These are phyloP conservation scores for Drosophila kohkoa DNA, from an alignment of 1,140 invertebrate species.

Conservation along the genomic window DNA sequence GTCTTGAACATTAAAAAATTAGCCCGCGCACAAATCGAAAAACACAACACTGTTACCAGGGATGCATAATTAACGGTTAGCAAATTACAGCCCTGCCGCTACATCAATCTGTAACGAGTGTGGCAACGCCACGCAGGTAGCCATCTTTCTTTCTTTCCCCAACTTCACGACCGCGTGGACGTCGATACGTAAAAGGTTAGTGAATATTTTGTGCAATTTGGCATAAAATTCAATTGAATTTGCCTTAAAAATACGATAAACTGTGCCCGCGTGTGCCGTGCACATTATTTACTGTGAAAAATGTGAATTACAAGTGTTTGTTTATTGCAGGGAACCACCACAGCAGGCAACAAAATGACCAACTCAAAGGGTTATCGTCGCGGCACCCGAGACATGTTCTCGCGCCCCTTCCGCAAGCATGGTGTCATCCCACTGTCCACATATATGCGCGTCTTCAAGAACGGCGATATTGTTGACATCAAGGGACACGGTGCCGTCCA, in stretches of 20 bases:
- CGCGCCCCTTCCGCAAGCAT: constrained; percentile 96
- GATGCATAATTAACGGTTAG: neutral
- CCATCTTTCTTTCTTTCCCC: constrained; percentile 79
- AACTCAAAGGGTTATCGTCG: constrained; percentile 99
- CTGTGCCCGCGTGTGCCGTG: constrained; percentile 5
- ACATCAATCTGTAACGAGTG: constrained; percentile 20
- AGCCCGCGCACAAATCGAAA: neutral
- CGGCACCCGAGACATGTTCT: constrained; percentile 99
- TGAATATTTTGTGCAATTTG: constrained; percentile 39
- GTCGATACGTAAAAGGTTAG: constrained; percentile 76
- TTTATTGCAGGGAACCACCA: constrained; percentile 63
- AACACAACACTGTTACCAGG: constrained; percentile 1
- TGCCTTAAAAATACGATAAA: neutral
- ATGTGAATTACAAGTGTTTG: constrained; percentile 45
- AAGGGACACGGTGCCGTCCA: constrained; percentile 99
- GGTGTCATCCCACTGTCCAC: constrained; percentile 97
- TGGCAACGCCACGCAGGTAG: constrained; percentile 51
- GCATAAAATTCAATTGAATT: constrained; percentile 20
- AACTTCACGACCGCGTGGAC: constrained; percentile 79
- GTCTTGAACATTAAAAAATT: too few species aligned
- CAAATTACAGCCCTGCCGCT: constrained; percentile 21
- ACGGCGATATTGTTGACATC: constrained; percentile 99
- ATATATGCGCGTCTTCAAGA: constrained; percentile 99
- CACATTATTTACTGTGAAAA: constrained; percentile 9
- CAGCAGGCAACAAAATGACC: constrained; percentile 90